Evolutionary conservation across 2,888 invertebrate genomes (phyloP), one percentile per base, ranked within the genome.

Genomic region (Dexiosoma caninum): DNA sequence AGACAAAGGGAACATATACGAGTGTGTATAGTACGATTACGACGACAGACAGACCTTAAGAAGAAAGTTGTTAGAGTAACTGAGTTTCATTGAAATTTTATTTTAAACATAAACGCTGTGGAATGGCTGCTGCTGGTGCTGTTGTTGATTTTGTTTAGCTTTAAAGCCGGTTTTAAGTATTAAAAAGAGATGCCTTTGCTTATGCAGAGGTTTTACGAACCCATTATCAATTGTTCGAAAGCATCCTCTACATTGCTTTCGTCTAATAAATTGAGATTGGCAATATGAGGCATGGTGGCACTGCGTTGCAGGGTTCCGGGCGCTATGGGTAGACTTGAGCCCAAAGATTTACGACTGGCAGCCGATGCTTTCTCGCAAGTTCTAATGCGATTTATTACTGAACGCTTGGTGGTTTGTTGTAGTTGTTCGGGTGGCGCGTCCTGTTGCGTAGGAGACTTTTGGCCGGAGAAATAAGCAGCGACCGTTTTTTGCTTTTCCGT

Each of bases 211-310:
- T 46, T 70, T 77, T 88, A 89, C 37, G 89, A 88, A 82, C 88
- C 92, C 91, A 92, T 92, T 92, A 96, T 95, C 86, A 97, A 92
- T 90, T 95, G 94, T 89, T 97, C 96, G 91, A 97, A 97, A 84
- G 95, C 95, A 91, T 94, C 94, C 89, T 97, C 97, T 80, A 96
- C 95, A 91, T 96, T 95, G 90, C 92, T 93, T 90, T 95, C 95
- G 90, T 95, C 95, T 87, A 94, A 91, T 88, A 93, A 88, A 89
- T 93, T 93, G 67, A 94, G 91, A 86, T 91, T 91, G n/a, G 91
- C 91, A 83, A 95, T 93, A 83, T 94, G 93, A 7, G 95, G 95
- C 93, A 95, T 93, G 40, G 95, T 95, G 86, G 94, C 93, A 89
- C 95, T 95, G 85, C 95, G 93, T 79, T 93, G 92, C 85, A 95